Evolutionary conservation across 2,113 vertebrate species (phyloP).

Genomic region (Dipodomys stephensi): DNA sequence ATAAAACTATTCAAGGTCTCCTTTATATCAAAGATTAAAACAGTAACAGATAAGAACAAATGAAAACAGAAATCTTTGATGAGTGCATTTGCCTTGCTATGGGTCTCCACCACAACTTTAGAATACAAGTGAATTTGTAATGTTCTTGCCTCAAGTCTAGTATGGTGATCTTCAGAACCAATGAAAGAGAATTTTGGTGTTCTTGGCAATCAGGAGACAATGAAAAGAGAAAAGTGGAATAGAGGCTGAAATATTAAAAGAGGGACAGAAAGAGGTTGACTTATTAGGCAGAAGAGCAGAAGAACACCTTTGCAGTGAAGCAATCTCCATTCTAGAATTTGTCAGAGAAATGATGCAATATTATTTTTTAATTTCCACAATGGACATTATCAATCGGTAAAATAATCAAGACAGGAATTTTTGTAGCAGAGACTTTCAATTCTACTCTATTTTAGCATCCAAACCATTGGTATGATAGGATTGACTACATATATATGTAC

Average conservation of each 20-base stretch:
- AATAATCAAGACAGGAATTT: neutral
- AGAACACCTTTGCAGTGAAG: rapidly evolving
- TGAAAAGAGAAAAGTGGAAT: neutral
- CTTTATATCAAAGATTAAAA: neutral
- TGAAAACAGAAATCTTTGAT: neutral
- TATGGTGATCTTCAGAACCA: neutral
- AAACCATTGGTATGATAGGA: neutral
- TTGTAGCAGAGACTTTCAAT: neutral
- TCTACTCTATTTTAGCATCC: neutral
- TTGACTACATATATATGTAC: too few species aligned
- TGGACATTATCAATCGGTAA: neutral
- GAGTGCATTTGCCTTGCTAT: neutral
- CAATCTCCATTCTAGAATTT: neutral
- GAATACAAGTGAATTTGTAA: neutral
- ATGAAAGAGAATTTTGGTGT: neutral
- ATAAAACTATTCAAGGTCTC: neutral
- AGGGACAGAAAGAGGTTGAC: neutral
- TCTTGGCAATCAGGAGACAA: neutral
- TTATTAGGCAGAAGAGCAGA: neutral
- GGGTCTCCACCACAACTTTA: neutral
- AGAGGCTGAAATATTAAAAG: neutral
- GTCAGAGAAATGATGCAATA: neutral
- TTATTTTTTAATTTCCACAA: neutral
- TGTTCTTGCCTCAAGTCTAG: neutral
- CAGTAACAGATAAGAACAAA: neutral